Evolutionary conservation across 2,113 vertebrate genomes (phyloP).

Genomic region (Anhinga rufa): DNA sequence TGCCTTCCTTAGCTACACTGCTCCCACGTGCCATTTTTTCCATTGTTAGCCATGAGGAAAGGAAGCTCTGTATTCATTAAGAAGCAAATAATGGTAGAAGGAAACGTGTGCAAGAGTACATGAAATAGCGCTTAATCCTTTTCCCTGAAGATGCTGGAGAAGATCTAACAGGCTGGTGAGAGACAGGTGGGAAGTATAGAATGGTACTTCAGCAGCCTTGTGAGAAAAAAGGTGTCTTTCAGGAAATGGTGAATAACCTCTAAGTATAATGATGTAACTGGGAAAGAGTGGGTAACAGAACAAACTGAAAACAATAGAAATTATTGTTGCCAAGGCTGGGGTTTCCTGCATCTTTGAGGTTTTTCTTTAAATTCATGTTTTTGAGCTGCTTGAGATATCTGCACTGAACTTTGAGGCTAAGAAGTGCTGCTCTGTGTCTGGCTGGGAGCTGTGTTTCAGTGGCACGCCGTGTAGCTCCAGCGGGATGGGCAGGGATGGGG

Average conservation of each 20-base stretch:
- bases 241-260: constrained; percentile 32
- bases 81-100: not conserved
- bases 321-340: not conserved
- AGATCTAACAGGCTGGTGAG: not conserved
- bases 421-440: not conserved
- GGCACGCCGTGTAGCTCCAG: not conserved
- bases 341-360: constrained; percentile 7
- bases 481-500: rapidly evolving
- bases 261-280: not conserved
- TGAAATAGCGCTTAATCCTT: not conserved
- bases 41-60: not conserved
- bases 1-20: not conserved
- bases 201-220: not conserved
- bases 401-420: not conserved
- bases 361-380: not conserved
- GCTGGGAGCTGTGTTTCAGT: not conserved
- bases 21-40: not conserved
- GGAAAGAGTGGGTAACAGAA: not conserved
- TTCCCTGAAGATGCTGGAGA: not conserved
- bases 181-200: not conserved
- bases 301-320: not conserved
- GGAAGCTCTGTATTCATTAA: not conserved
- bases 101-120: not conserved
- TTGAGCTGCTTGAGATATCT: not conserved
- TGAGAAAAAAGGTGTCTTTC: not conserved